A percentile compares a stretch with the other conserved stretches of the same genome.
These are phyloP conservation scores for Chloroceryle aenea DNA, from an alignment of 2,113 vertebrate genomes.

Conservation along the genomic window DNA sequence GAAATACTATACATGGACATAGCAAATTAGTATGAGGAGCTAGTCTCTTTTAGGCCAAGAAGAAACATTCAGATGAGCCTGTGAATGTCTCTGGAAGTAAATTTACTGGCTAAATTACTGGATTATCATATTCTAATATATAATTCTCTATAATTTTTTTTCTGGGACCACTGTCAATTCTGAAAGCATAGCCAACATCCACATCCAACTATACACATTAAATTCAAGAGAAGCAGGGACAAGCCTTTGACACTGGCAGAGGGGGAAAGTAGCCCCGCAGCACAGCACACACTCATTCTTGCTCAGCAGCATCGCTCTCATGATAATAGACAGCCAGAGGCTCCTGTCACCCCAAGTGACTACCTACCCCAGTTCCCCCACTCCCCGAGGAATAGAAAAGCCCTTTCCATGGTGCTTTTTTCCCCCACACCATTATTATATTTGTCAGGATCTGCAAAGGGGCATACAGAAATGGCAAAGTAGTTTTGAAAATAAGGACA, in stretches of 20 bases:
- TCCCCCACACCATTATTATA: not conserved
- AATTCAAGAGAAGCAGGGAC: not conserved
- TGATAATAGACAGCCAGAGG: not conserved
- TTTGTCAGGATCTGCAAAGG: not conserved
- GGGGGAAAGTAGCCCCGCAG: slow-evolving; percentile 23
- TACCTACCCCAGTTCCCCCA: not conserved
- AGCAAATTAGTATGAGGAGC: not conserved
- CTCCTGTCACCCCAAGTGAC: not conserved
- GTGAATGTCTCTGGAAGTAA: not conserved
- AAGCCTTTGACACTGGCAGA: slow-evolving; percentile 12
- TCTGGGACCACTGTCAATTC: not conserved
- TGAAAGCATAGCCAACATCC: not conserved
- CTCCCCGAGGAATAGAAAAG: not conserved
- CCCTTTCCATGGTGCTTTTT: not conserved
- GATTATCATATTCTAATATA: not conserved
- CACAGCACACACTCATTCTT: not conserved
- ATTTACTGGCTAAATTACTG: not conserved
- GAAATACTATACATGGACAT: not conserved
- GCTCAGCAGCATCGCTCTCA: not conserved
- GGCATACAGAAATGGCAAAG: not conserved
- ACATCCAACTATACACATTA: not conserved
- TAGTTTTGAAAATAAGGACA: not conserved
- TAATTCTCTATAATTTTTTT: not conserved
- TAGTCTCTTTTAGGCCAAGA: not conserved
- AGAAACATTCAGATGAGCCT: not conserved